Base-by-base conservation (phyloP, 2,797 vertebrate genomes). In the Anguilla marmorata region DNA sequence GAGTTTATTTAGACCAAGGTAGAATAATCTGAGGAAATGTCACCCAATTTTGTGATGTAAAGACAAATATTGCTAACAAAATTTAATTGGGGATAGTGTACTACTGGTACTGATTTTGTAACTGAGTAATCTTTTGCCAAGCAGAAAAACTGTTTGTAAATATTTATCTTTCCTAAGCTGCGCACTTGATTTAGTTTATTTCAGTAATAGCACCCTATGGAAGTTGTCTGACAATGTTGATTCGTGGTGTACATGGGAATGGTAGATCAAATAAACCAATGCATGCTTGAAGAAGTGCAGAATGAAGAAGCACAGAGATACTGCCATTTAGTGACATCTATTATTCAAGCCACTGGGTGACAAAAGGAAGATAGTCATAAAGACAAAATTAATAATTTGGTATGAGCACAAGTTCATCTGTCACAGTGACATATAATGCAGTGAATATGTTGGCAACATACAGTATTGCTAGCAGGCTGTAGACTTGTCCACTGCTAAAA, bases 401-500 rank as follows among this genome's bases (percentile, higher is more conserved):
- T 37, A 48, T 21, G 48, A 45, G 76, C 19, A 48, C 19, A 24
- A 6, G 19, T 80, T 45, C 76, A 48, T 37, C 5, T 80, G 37
- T 80, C 37, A 41, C 19, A 45, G 16, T 80, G 76, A 24, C 37
- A 80, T 37, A 19, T 19, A 41, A 80, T 80, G 86, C 88, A 74
- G 79, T 88, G 60, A 86, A 87, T 88, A 85, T 86, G 74, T 58
- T 82, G 84, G 58, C 54, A 60, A 41, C 52, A 58, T 52, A 52
- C 27, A 33, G 30, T 76, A 33, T 37, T 54, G 52, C 72, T 87
- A 72, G 86, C 83, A 85, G 85, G 86, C 48, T 83, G 79, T 90
- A 48, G 86, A 79, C 83, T 86, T 86, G 79, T 76, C 66, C 63
- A 86, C 66, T 85, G 87, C 83, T 80, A 84, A 80, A 56, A 85